phyloP scores from a whole-genome alignment of 64 coral and sea anemone genomes.

The Stylophora pistillata region DNA sequence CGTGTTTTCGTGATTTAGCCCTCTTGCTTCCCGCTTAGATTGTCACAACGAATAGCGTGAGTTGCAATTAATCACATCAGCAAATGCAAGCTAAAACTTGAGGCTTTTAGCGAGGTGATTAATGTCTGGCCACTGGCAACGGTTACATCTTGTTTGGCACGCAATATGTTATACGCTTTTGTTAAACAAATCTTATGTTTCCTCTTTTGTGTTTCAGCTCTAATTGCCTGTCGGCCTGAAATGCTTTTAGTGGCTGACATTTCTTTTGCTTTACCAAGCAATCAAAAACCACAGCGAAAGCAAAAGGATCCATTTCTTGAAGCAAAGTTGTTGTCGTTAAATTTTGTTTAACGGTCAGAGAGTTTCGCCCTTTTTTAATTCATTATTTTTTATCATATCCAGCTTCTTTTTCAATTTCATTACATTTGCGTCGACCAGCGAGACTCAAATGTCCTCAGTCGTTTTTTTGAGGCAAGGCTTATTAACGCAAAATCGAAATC shows the following conservation, averaged over 20 bases:
- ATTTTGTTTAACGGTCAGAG: background rate
- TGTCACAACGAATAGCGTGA: conserved; percentile 3
- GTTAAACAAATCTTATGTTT: conserved; percentile 36
- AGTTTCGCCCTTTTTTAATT: background rate
- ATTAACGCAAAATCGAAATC: too few species aligned
- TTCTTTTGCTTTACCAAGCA: conserved; percentile 34
- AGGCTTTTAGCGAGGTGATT: background rate
- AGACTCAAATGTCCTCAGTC: too few species aligned
- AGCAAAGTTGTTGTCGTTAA: background rate
- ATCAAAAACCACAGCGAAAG: background rate
- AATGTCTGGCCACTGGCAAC: conserved; percentile 12
- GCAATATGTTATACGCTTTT: conserved; percentile 30
- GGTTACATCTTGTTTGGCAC: conserved; percentile 2
- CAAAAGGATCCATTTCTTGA: too few species aligned
- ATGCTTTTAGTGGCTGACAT: conserved; percentile 38
- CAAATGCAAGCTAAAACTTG: background rate
- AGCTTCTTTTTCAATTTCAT: too few species aligned
- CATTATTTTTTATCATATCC: background rate
- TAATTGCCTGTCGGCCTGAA: conserved; percentile 36
- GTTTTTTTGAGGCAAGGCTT: too few species aligned
- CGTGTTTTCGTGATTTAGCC: conserved; percentile 5
- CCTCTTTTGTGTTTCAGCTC: conserved; percentile 11
- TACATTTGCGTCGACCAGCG: too few species aligned
- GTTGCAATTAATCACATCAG: background rate
- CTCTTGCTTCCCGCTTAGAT: background rate